Percentiles rank a stretch among this genome's conserved stretches.
Evolutionary conservation across 1,140 invertebrate species (phyloP).

Genomic region (Caenorhabditis remanei): DNA sequence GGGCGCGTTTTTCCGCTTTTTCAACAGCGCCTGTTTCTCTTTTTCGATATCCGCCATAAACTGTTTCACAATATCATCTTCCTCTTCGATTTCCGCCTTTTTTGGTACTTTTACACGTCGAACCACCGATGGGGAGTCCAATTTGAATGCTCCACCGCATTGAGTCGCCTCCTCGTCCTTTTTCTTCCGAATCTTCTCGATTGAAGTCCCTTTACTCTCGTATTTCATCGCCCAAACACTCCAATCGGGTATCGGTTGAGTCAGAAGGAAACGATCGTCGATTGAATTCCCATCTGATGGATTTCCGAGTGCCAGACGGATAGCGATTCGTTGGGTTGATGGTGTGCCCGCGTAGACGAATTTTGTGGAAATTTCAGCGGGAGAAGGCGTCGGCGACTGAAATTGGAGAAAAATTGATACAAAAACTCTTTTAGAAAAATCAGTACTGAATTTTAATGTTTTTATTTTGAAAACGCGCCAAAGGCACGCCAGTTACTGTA

Average conservation of each 20-base stretch:
- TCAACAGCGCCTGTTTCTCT: background rate
- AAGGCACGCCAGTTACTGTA: no score
- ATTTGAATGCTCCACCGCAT: constrained; percentile 33
- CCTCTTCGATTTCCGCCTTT: background rate
- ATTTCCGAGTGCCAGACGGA: constrained; percentile 62
- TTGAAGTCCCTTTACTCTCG: background rate
- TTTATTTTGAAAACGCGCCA: no score
- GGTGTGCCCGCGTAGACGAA: constrained; percentile 51
- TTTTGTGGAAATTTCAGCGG: background rate
- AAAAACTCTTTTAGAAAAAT: no score
- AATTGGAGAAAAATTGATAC: background rate
- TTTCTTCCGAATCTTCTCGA: background rate
- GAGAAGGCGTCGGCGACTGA: background rate
- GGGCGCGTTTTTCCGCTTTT: constrained; percentile 27
- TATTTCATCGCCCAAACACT: constrained; percentile 62
- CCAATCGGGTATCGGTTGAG: constrained; percentile 58
- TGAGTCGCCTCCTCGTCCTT: constrained; percentile 10
- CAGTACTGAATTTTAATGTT: no score
- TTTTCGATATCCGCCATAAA: constrained; percentile 45
- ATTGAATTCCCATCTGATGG: constrained; percentile 26
- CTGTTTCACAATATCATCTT: constrained; percentile 20
- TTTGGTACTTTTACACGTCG: background rate
- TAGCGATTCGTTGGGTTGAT: background rate
- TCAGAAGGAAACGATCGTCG: constrained; percentile 60
- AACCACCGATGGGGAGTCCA: background rate